Percentiles rank a stretch among this genome's conserved stretches.
Evolutionary conservation across 2,888 invertebrate genomes (phyloP).

Genomic region (Gortyna flavago): DNA sequence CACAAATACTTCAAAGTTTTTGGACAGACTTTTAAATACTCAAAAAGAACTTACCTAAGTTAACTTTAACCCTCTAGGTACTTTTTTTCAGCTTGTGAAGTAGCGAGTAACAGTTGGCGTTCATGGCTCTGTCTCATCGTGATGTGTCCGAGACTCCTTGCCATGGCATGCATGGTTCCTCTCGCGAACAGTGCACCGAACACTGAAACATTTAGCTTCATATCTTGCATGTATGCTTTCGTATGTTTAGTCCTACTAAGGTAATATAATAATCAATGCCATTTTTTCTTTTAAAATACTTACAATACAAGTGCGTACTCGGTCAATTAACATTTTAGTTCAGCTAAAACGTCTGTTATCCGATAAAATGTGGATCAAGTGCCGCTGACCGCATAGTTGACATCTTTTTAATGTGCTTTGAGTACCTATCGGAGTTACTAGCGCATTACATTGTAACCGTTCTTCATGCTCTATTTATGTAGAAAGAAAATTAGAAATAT

Average conservation of each 20-base stretch:
- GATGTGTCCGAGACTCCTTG: conserved; percentile 76
- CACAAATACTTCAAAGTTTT: not conserved
- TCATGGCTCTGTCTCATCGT: conserved; percentile 76
- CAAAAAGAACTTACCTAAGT: not conserved
- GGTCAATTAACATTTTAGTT: conserved; percentile 28
- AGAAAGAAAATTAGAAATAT: conserved; percentile 32
- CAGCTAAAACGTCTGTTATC: not conserved
- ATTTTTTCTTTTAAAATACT: conserved; percentile 32
- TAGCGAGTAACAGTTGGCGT: conserved; percentile 85
- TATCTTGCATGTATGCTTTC: conserved; percentile 74
- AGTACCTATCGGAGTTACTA: conserved; percentile 40
- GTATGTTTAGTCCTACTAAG: conserved; percentile 74
- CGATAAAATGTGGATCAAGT: conserved; percentile 40
- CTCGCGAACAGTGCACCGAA: conserved; percentile 79
- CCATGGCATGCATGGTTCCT: conserved; percentile 76
- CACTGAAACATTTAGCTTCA: conserved; percentile 79
- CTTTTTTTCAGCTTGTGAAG: conserved; percentile 80
- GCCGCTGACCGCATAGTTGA: conserved; percentile 29
- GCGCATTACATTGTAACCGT: conserved; percentile 41
- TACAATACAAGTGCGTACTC: conserved; percentile 2
- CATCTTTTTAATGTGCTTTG: conserved; percentile 29
- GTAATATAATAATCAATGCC: conserved; percentile 67
- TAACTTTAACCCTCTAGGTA: not conserved
- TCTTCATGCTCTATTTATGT: conserved; percentile 44
- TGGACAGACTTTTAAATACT: not conserved